phyloP scores from a whole-genome alignment of 2,888 invertebrate species.

The Tethea ocularis region DNA sequence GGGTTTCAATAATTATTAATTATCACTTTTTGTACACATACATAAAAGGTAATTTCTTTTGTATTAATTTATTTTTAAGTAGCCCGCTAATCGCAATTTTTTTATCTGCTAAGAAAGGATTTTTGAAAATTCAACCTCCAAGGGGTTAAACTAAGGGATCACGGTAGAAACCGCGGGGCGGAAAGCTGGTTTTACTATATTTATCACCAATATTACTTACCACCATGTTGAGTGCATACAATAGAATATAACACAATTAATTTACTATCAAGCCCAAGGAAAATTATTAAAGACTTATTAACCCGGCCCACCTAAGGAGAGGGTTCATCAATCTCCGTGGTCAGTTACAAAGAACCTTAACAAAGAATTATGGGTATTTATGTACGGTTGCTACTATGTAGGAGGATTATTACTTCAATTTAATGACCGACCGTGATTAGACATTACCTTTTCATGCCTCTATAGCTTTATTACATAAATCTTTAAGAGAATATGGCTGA shows the following conservation, averaged over 20 bases:
- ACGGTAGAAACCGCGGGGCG: no score
- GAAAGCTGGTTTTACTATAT: no score
- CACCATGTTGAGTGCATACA: constrained; percentile 14
- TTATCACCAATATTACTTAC: no score
- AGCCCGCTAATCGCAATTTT: no score
- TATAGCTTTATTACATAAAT: constrained; percentile 75
- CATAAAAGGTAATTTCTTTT: no score
- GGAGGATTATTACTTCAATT: constrained; percentile 76
- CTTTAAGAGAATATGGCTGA: constrained; percentile 46
- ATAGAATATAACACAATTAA: constrained; percentile 53
- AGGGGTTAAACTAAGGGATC: no score
- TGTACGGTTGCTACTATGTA: constrained; percentile 77
- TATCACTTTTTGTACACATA: no score
- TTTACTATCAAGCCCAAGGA: constrained; percentile 50
- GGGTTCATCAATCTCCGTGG: constrained; percentile 72
- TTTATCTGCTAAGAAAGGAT: no score
- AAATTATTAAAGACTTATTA: constrained; percentile 72
- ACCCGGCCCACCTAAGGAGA: constrained; percentile 78
- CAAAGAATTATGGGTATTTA: constrained; percentile 78
- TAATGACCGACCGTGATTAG: constrained; percentile 78
- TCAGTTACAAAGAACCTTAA: constrained; percentile 72
- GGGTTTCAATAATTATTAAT: no score
- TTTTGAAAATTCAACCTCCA: no score
- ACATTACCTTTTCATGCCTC: constrained; percentile 64
- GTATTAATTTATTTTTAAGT: no score